Evolutionary conservation across 2,797 vertebrate species (phyloP), one percentile per base, ranked within the genome.

Genomic region (Synanceia verrucosa): DNA sequence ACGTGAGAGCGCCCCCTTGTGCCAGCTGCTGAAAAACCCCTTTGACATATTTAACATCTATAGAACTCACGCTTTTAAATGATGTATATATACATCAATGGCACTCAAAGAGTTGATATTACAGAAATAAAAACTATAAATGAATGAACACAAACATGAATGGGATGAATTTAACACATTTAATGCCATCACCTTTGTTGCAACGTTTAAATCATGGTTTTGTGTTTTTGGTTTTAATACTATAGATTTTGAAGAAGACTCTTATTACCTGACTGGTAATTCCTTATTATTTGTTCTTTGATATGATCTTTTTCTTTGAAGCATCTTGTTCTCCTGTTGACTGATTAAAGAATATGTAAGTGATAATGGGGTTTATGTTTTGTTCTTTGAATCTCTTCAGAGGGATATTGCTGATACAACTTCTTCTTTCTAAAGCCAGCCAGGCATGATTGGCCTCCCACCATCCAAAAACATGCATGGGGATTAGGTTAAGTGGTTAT

Each of bases 381-480:
- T 58, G 41, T 60, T 63, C 34, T 64, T 55, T 51, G 14, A 60
- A 53, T 31, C 14, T 65, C 29, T 60, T 44, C 6, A 31, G 50
- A 52, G 19, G n/a, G 14, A 63, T 13, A 28, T 12, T 29, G 47
- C n/a, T 59, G 16, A 44, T 21, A 51, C 7, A 51, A 29, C 16
- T 21, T 50, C 47, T n/a, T 65, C 19, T 76, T 46, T 37, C 9
- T 43, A 61, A 73, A 21, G 53, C 52, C 52, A n/a, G n/a, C 66
- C 44, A 66, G 56, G 33, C 23, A 39, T 2, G 13, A n/a, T n/a
- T n/a, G n/a, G n/a, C n/a, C n/a, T n/a, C n/a, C n/a, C n/a, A n/a
- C n/a, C n/a, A n/a, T n/a, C n/a, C n/a, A n/a, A n/a, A n/a, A n/a
- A n/a, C n/a, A n/a, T n/a, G n/a, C n/a, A n/a, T n/a, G n/a, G n/a